A percentile compares a stretch with the other conserved stretches of the same genome.
phyloP scores from a whole-genome alignment of 2,888 invertebrate genomes.

The Carabus problematicus region DNA sequence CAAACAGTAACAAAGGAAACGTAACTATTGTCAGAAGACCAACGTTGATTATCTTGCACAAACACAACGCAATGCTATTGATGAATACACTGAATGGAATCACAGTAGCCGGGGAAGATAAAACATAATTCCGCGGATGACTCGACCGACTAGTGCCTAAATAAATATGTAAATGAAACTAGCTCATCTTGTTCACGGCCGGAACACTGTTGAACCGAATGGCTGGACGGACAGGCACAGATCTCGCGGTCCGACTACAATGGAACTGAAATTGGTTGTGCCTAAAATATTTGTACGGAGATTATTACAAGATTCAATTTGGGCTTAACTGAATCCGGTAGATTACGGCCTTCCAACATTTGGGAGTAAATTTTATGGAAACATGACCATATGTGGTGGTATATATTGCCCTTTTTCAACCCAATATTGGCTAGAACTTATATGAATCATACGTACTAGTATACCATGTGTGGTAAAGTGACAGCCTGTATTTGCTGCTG shows the following conservation, averaged over 20 bases:
- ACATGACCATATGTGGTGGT: constrained; percentile 37
- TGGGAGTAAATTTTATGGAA: constrained; percentile 38
- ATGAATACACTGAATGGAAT: constrained; percentile 13
- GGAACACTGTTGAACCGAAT: neutral
- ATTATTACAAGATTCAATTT: constrained; percentile 44
- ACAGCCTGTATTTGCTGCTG: constrained; percentile 11
- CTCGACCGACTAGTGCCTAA: constrained; percentile 15
- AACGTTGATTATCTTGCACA: constrained; percentile 1
- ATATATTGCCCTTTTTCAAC: constrained; percentile 14
- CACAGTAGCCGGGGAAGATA: constrained; percentile 4
- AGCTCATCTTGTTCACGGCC: constrained; percentile 15
- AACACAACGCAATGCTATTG: constrained; percentile 3
- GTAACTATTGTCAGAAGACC: too few species aligned
- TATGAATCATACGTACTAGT: neutral
- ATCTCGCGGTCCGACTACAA: constrained; percentile 15
- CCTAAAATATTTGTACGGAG: constrained; percentile 41
- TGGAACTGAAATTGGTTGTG: constrained; percentile 37
- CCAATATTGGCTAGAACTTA: neutral
- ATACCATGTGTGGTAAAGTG: neutral
- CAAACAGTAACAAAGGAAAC: too few species aligned
- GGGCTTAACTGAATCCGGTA: constrained; percentile 37
- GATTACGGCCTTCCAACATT: constrained; percentile 29
- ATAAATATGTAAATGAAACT: constrained; percentile 40
- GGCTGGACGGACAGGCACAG: neutral
- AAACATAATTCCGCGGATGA: constrained; percentile 9